A percentile compares a stretch with the other conserved stretches of the same genome.
Evolutionary conservation across 2,797 vertebrate genomes (phyloP).

Genomic region (Podarcis lilfordi): DNA sequence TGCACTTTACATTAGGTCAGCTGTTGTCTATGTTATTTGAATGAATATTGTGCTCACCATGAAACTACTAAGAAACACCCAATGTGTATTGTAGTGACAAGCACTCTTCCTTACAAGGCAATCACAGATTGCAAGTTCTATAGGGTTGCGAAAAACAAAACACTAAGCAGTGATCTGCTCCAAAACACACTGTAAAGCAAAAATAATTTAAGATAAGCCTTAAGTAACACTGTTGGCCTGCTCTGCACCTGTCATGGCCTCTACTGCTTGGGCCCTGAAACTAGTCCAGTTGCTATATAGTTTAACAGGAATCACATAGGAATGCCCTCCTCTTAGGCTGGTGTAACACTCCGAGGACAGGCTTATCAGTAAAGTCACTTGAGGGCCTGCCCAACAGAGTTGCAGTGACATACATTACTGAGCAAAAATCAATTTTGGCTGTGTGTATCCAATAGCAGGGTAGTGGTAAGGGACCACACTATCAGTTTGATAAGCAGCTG

Average conservation of each 20-base stretch:
- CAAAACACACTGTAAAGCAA: constrained; percentile 43
- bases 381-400: background rate
- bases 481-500: background rate
- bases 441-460: background rate
- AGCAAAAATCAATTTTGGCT: constrained; percentile 8
- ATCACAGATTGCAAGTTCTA: constrained; percentile 97
- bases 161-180: constrained; percentile 52
- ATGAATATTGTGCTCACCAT: constrained; percentile 72
- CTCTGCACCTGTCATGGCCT: constrained; percentile 6
- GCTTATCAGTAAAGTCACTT: background rate
- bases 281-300: background rate
- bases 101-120: constrained; percentile 90
- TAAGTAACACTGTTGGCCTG: constrained; percentile 37
- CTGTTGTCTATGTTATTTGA: constrained; percentile 69
- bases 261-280: background rate
- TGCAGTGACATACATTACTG: background rate
- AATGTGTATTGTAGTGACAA: constrained; percentile 82
- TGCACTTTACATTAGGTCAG: constrained; percentile 87
- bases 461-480: background rate
- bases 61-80: constrained; percentile 80
- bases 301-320: background rate
- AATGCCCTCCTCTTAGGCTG: background rate
- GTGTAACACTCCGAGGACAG: background rate
- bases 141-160: constrained; percentile 74
- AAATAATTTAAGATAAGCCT: constrained; percentile 31